Evolutionary conservation across 2,113 vertebrate species (phyloP).

Genomic region (Silurus asotus): DNA sequence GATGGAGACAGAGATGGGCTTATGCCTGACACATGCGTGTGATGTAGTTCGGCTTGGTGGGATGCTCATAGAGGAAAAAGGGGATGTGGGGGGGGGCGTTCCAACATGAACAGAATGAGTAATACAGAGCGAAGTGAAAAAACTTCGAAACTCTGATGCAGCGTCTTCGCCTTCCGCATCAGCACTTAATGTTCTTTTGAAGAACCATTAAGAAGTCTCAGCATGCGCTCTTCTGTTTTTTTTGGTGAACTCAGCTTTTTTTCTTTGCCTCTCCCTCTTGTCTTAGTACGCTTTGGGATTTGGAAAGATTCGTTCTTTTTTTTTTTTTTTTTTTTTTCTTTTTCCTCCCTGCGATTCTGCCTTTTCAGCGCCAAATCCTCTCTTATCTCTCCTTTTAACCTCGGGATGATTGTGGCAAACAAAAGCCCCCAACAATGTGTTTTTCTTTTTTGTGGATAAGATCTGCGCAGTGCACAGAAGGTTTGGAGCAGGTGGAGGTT

Average conservation of each 20-base stretch:
- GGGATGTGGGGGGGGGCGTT: neutral
- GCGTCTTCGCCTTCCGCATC: neutral
- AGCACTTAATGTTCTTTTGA: conserved; percentile 17
- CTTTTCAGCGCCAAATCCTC: neutral
- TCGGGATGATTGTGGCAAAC: neutral
- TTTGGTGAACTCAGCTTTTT: neutral
- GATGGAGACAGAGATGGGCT: neutral
- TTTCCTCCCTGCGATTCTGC: neutral
- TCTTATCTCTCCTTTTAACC: neutral
- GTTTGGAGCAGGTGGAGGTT: conserved; percentile 1
- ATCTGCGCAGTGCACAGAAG: neutral
- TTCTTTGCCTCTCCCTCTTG: neutral
- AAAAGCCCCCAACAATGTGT: neutral
- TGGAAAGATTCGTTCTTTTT: neutral
- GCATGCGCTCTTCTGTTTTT: neutral
- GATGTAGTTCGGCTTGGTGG: neutral
- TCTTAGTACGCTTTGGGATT: neutral
- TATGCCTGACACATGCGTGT: neutral
- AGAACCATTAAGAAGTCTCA: neutral
- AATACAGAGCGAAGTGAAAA: neutral
- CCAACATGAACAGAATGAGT: neutral
- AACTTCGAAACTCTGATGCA: conserved; percentile 9
- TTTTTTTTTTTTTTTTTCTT: too few relatives aligned
- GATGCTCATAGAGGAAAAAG: neutral
- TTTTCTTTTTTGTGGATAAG: neutral